Conservation (phyloP, 2,888 invertebrate species). For the Acleris literana region DNA sequence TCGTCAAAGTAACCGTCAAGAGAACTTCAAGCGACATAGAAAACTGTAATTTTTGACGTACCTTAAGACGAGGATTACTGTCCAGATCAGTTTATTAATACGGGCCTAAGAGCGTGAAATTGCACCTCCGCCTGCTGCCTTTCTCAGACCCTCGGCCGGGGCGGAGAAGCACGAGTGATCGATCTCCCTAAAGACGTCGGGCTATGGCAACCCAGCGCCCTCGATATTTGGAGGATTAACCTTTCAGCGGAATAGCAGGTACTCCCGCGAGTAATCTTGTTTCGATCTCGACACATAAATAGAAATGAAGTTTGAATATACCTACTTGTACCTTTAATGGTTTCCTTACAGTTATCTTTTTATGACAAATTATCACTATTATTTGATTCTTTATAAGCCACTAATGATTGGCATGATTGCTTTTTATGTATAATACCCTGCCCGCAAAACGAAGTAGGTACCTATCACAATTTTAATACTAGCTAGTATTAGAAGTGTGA, state of each 20-base stretch:
- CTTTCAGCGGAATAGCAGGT: slow-evolving; percentile 29
- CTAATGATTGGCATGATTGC: no score
- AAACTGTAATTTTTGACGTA: no score
- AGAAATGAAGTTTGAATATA: slow-evolving; percentile 14
- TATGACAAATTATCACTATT: slow-evolving; percentile 18
- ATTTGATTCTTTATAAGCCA: background rate
- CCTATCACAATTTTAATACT: no score
- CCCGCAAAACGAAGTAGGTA: no score
- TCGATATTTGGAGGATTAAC: slow-evolving; percentile 38
- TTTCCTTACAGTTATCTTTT: background rate
- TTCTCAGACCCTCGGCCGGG: slow-evolving; percentile 32
- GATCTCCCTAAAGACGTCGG: slow-evolving; percentile 38
- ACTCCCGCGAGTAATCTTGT: slow-evolving; percentile 33
- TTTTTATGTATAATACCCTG: no score
- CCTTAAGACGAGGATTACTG: no score
- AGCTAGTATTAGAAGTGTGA: no score
- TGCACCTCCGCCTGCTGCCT: slow-evolving; percentile 30
- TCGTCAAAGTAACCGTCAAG: no score
- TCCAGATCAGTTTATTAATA: no score
- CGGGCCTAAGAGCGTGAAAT: slow-evolving; percentile 30
- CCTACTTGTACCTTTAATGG: background rate
- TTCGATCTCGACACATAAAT: slow-evolving; percentile 21
- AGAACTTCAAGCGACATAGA: no score
- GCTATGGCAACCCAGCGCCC: slow-evolving; percentile 36
- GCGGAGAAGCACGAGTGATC: slow-evolving; percentile 37